A percentile compares a stretch with the other conserved stretches of the same genome.
Evolutionary conservation across 1,140 invertebrate species (phyloP).

Genomic region (Drosophila serrata): DNA sequence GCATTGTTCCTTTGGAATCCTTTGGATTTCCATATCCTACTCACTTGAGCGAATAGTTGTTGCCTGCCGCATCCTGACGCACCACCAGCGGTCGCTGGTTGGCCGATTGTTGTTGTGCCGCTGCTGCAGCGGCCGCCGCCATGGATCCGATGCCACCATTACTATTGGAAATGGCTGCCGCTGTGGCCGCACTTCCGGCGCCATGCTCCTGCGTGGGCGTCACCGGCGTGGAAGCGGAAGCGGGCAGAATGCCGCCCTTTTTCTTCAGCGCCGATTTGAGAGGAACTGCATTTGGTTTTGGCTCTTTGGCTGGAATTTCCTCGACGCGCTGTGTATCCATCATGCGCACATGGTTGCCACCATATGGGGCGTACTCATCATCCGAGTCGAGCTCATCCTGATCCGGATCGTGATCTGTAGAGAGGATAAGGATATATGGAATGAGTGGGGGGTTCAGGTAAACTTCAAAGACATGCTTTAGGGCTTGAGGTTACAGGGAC

Average conservation of each 20-base stretch:
- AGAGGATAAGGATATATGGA: not conserved
- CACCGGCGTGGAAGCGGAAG: slow-evolving; percentile 81
- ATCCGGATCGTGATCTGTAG: slow-evolving; percentile 84
- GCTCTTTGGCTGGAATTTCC: slow-evolving; percentile 96
- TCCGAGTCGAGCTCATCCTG: slow-evolving; percentile 86
- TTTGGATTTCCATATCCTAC: slow-evolving; percentile 41
- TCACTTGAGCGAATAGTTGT: slow-evolving; percentile 88
- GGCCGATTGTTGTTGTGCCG: slow-evolving; percentile 74
- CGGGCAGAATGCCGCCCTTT: slow-evolving; percentile 87
- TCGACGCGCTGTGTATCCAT: slow-evolving; percentile 94
- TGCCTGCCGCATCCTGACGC: slow-evolving; percentile 88
- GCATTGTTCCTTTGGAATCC: no score
- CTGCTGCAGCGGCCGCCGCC: slow-evolving; percentile 72
- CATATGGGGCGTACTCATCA: slow-evolving; percentile 85
- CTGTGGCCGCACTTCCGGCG: slow-evolving; percentile 48
- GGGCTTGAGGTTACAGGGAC: not conserved
- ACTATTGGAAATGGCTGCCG: slow-evolving; percentile 71
- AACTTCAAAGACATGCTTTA: not conserved
- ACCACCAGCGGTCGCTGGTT: slow-evolving; percentile 87
- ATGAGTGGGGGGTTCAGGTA: not conserved
- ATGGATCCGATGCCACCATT: slow-evolving; percentile 75
- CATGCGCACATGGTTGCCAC: slow-evolving; percentile 87
- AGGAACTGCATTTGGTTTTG: slow-evolving; percentile 94
- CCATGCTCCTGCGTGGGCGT: slow-evolving; percentile 92
- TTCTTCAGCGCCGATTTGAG: slow-evolving; percentile 97